phyloP scores from a whole-genome alignment of 92 coral and sea anemone genomes.

The Palythoa grandiflora region DNA sequence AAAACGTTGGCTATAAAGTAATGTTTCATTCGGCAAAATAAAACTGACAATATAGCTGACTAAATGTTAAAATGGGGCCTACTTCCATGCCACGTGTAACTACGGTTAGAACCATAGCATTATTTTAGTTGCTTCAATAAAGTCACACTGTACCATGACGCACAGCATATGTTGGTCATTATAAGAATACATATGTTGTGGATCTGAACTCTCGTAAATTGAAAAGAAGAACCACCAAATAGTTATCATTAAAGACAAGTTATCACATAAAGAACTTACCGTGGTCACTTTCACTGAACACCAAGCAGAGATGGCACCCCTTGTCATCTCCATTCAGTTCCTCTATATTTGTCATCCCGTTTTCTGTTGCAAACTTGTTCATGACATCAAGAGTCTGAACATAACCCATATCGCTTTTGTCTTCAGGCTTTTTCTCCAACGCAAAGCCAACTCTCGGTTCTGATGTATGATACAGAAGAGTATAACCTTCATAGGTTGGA shows the following conservation, averaged over 20 bases:
- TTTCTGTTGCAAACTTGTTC: conserved; percentile 64
- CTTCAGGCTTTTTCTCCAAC: conserved; percentile 44
- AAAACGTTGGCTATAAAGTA: not conserved
- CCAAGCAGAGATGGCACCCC: conserved; percentile 87
- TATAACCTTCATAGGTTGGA: conserved; percentile 31
- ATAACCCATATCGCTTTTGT: conserved; percentile 21
- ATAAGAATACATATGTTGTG: not conserved
- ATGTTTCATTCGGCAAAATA: not conserved
- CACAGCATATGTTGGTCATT: no score
- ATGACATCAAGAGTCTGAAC: conserved; percentile 64
- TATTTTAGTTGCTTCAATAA: no score
- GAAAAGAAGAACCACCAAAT: conserved; percentile 8
- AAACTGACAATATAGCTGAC: not conserved
- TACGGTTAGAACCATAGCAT: not conserved
- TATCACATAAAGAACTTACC: conserved; percentile 50
- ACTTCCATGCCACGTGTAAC: not conserved
- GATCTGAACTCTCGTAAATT: not conserved
- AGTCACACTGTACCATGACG: no score
- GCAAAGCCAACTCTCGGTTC: conserved; percentile 84
- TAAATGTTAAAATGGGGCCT: not conserved
- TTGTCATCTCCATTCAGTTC: conserved; percentile 42
- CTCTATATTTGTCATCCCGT: conserved; percentile 65
- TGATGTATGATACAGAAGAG: conserved; percentile 67
- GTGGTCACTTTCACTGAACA: conserved; percentile 41
- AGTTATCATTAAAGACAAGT: not conserved